A percentile compares a stretch with the other conserved stretches of the same genome.
These are phyloP conservation scores for Siphamia tubifer DNA, from an alignment of 2,113 vertebrate species.

Conservation along the genomic window DNA sequence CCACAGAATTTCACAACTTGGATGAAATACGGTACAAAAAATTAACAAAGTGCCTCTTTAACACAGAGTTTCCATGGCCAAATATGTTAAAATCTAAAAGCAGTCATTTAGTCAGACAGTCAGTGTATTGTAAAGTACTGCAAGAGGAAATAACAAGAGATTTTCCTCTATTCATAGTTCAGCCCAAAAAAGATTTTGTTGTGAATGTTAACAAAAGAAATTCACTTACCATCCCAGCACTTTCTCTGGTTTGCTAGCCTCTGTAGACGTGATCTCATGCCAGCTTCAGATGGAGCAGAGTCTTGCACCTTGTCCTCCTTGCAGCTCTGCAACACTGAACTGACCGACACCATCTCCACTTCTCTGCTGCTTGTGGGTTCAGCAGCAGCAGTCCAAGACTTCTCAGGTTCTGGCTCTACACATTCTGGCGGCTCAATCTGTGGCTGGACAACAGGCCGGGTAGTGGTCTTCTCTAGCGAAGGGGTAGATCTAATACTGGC, in stretches of 20 bases:
- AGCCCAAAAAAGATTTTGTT: too few species aligned
- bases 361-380: background rate
- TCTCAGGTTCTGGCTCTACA: conserved; percentile 1
- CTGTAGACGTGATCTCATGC: conserved; percentile 88
- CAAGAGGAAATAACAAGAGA: too few species aligned
- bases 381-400: background rate
- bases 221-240: conserved; percentile 85
- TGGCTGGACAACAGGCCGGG: background rate
- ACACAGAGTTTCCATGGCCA: too few species aligned
- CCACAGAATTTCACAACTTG: too few species aligned
- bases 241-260: conserved; percentile 87
- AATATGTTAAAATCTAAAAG: too few species aligned
- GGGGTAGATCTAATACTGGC: conserved; percentile 8
- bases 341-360: background rate
- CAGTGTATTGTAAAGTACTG: too few species aligned
- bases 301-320: conserved; percentile 34
- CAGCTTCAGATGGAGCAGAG: conserved; percentile 30
- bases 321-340: background rate
- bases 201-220: too few species aligned
- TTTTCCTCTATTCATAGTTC: too few species aligned
- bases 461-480: conserved; percentile 35
- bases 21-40: too few species aligned
- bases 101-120: too few species aligned
- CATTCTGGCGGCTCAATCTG: background rate
- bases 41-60: too few species aligned